Evolutionary conservation across 64 coral and sea anemone genomes (phyloP).

Genomic region (Astreopora myriophthalma): DNA sequence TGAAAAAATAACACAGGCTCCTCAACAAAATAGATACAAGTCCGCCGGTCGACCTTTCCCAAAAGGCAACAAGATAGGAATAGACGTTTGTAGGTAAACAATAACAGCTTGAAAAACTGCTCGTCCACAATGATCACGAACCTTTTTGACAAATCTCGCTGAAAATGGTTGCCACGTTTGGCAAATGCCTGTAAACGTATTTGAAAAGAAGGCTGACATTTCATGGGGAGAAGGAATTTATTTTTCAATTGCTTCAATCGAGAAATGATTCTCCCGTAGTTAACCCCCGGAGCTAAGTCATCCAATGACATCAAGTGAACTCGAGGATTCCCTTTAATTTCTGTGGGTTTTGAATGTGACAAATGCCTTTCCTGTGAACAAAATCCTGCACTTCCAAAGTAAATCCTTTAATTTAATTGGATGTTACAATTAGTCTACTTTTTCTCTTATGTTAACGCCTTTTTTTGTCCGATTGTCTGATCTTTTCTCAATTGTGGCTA

Average conservation of each 20-base stretch:
- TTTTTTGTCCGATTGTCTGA: background rate
- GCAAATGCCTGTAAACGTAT: conserved; percentile 1
- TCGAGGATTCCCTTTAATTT: background rate
- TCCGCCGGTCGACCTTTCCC: background rate
- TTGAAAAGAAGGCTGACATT: background rate
- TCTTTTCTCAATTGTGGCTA: background rate
- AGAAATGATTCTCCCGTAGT: background rate
- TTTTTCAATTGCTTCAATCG: conserved; percentile 18
- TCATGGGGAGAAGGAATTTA: conserved; percentile 28
- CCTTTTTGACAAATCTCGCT: background rate
- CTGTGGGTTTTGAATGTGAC: background rate
- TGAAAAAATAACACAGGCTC: background rate
- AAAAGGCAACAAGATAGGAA: background rate
- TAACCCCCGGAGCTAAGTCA: background rate
- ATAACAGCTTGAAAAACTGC: background rate
- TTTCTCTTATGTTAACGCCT: background rate
- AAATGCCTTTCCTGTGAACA: background rate
- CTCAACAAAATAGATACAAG: background rate
- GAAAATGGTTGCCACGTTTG: background rate
- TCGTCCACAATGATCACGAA: background rate
- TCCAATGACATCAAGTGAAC: background rate
- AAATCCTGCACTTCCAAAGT: background rate
- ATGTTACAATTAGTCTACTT: background rate
- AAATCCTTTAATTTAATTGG: conserved; percentile 16
- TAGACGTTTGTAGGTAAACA: too few species aligned